Conservation (phyloP, 2,797 vertebrate genomes). For the Poeciliopsis infans region DNA sequence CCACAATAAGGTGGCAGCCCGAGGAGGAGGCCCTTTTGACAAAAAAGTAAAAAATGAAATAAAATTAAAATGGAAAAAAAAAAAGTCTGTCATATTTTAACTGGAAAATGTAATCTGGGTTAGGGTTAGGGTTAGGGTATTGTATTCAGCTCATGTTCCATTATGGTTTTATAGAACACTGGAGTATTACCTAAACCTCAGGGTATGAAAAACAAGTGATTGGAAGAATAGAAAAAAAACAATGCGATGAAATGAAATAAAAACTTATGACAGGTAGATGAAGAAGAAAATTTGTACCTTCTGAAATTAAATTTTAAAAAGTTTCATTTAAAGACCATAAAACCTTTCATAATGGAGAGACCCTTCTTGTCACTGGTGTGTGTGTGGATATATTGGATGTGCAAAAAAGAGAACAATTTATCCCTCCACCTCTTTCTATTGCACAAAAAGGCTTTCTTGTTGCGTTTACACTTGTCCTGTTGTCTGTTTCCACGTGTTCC, state of each 20-base stretch:
- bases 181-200: background rate
- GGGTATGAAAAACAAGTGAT: background rate
- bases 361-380: conserved; percentile 1
- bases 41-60: too few relatives aligned
- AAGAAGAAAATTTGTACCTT: background rate
- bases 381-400: background rate
- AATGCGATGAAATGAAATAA: background rate
- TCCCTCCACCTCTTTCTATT: conserved; percentile 67
- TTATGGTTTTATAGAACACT: background rate
- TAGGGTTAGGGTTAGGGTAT: too few relatives aligned
- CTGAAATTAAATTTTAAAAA: background rate
- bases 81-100: too few relatives aligned
- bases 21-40: too few relatives aligned
- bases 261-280: background rate
- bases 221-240: background rate
- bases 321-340: background rate
- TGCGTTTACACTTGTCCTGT: conserved; percentile 45
- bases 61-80: too few relatives aligned
- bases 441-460: conserved; percentile 60
- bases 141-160: background rate
- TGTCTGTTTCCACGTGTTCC: conserved; percentile 80
- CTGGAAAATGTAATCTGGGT: too few relatives aligned
- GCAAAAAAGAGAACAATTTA: conserved; percentile 21
- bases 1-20: too few relatives aligned
- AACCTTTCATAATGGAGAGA: background rate